Evolutionary conservation across 2,113 vertebrate species (phyloP).

Genomic region (Agelaius phoeniceus): DNA sequence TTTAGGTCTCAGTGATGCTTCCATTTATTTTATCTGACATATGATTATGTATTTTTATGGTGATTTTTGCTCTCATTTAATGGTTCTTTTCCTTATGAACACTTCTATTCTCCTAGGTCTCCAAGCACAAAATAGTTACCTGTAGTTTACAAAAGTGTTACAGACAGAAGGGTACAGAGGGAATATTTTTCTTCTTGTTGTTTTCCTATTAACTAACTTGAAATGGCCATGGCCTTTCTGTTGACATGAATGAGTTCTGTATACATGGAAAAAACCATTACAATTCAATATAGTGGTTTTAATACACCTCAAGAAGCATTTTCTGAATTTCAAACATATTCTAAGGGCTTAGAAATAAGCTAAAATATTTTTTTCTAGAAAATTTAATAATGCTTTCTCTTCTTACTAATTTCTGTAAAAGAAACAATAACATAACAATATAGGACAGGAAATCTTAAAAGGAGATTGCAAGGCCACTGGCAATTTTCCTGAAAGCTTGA

Average conservation of each 20-base stretch:
- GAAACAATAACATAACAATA: background rate
- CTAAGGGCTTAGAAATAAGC: background rate
- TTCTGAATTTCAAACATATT: background rate
- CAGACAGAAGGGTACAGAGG: background rate
- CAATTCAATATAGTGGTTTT: background rate
- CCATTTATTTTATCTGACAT: background rate
- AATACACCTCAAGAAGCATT: background rate
- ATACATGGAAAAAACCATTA: background rate
- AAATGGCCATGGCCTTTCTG: background rate
- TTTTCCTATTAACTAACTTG: background rate
- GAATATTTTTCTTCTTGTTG: background rate
- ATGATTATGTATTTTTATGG: background rate
- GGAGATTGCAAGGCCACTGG: background rate
- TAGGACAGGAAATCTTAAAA: background rate
- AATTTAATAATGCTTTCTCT: background rate
- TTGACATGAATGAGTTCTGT: background rate
- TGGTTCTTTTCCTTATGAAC: background rate
- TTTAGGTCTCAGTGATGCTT: background rate
- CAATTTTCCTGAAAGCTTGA: background rate
- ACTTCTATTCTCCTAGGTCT: background rate
- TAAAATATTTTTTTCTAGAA: background rate
- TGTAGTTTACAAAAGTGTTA: background rate
- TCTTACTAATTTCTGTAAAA: background rate
- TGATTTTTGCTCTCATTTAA: background rate
- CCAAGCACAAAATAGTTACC: background rate